Conservation (phyloP, 2,797 vertebrate genomes). For the Lagocephalus sceleratus region DNA sequence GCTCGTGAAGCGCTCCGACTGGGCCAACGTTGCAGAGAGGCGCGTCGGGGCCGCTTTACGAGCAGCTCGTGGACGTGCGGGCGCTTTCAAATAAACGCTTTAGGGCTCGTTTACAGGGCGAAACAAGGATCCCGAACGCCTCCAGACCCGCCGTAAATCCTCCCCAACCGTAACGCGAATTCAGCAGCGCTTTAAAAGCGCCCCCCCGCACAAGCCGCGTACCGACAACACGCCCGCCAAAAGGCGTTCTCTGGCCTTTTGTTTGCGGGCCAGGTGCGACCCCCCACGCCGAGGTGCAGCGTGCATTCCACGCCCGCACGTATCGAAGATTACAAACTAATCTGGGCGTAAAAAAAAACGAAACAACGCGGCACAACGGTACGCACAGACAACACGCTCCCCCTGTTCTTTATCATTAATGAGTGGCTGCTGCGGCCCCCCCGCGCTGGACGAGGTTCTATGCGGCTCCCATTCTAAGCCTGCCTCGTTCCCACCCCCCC, state of each 20-base stretch:
- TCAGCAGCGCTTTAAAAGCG: conserved; percentile 34
- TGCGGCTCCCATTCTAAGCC: conserved; percentile 57
- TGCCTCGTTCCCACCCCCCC: conserved; percentile 71
- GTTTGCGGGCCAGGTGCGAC: conserved; percentile 15
- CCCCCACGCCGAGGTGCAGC: conserved; percentile 49
- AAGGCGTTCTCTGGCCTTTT: conserved; percentile 12
- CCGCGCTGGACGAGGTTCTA: conserved; percentile 62
- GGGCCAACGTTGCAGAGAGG: conserved; percentile 14
- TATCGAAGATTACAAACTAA: conserved; percentile 62
- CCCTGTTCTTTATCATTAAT: conserved; percentile 71
- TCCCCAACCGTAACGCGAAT: conserved; percentile 35
- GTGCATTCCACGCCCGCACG: conserved; percentile 26
- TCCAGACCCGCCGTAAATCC: conserved; percentile 29
- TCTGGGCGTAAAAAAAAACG: conserved; percentile 29
- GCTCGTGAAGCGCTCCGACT: no score
- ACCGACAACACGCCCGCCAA: conserved; percentile 10
- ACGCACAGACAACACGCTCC: conserved; percentile 59
- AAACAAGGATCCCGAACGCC: conserved; percentile 50
- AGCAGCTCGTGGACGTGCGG: conserved; percentile 69
- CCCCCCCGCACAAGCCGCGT: conserved; percentile 11
- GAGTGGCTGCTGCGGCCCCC: conserved; percentile 51
- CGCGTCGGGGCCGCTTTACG: conserved; percentile 54
- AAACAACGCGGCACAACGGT: conserved; percentile 49
- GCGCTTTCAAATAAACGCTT: conserved; percentile 53
- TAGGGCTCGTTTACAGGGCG: conserved; percentile 62